These are phyloP conservation scores for Eriosoma lanigerum DNA, from an alignment of 1,140 invertebrate species.

Conservation along the genomic window DNA sequence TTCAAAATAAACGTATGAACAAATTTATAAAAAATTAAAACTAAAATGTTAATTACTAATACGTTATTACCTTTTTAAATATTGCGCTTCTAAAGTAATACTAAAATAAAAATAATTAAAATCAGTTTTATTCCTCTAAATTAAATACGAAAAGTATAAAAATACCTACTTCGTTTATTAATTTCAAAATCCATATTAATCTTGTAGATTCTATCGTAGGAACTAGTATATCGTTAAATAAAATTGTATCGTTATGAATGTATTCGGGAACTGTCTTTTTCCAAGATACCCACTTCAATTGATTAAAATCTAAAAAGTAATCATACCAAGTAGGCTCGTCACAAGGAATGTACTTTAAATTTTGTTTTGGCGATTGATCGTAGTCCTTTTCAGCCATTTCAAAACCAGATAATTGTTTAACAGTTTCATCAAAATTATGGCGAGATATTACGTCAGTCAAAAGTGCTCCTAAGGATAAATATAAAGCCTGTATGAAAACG, in stretches of 20 bases:
- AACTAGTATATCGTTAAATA: slow-evolving; percentile 9
- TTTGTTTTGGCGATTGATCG: neutral
- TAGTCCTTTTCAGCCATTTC: slow-evolving; percentile 56
- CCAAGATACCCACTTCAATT: slow-evolving; percentile 25
- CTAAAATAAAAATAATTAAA: slow-evolving; percentile 13
- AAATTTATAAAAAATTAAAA: no score
- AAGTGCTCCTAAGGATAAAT: slow-evolving; percentile 80
- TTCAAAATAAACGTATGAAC: no score
- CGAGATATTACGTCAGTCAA: slow-evolving; percentile 68
- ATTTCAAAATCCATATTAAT: slow-evolving; percentile 6
- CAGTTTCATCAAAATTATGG: slow-evolving; percentile 76
- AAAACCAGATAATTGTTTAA: slow-evolving; percentile 75
- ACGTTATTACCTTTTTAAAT: slow-evolving; percentile 26
- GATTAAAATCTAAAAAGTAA: slow-evolving; percentile 16
- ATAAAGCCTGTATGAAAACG: slow-evolving; percentile 75
- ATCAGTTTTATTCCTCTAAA: neutral
- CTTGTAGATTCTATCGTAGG: slow-evolving; percentile 16
- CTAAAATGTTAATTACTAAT: neutral
- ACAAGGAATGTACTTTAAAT: slow-evolving; percentile 16
- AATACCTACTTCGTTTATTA: slow-evolving; percentile 35
- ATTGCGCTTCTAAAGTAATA: slow-evolving; percentile 38
- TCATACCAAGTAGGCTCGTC: slow-evolving; percentile 37
- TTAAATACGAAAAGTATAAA: no score
- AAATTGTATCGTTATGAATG: neutral
- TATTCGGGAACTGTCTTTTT: neutral